Evolutionary conservation across 53 echinoderm and acorn worm species (phyloP).

Genomic region (Hippasteria phrygiana): DNA sequence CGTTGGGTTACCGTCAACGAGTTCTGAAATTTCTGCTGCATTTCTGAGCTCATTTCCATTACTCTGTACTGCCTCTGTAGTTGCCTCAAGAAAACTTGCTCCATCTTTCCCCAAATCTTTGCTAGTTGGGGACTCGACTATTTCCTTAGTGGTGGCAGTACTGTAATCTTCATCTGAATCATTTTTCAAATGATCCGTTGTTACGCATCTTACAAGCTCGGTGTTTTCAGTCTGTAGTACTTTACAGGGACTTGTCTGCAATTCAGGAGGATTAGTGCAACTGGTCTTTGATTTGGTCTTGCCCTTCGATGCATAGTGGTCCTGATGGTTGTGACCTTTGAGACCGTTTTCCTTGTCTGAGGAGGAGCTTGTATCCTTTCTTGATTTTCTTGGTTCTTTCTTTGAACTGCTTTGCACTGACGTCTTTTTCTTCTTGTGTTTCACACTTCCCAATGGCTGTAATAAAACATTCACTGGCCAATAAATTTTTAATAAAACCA

Average conservation of each 20-base stretch:
- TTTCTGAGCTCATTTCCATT: neutral
- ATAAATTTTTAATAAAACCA: too few species aligned
- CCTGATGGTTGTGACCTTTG: neutral
- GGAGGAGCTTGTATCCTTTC: constrained; percentile 28
- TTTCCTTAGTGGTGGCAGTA: neutral
- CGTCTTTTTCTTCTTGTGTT: constrained; percentile 43
- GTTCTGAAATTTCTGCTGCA: neutral
- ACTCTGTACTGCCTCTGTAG: neutral
- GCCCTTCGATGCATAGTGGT: neutral
- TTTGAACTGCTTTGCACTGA: neutral
- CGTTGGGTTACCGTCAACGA: neutral
- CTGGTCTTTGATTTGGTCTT: neutral
- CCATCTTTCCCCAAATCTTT: neutral
- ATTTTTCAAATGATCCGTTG: neutral
- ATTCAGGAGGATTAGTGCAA: neutral
- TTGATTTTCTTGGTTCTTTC: constrained; percentile 24
- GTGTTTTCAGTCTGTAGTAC: neutral
- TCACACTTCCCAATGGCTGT: constrained; percentile 26
- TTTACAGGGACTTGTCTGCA: neutral
- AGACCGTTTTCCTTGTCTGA: constrained; percentile 56
- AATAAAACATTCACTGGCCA: neutral
- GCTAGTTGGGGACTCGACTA: too few species aligned
- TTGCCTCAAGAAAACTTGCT: neutral
- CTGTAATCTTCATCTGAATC: neutral
- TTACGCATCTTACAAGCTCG: neutral